Percentiles rank a stretch among this genome's conserved stretches.
Evolutionary conservation across 2,797 vertebrate species (phyloP).

Genomic region (Notamacropus eugenii): DNA sequence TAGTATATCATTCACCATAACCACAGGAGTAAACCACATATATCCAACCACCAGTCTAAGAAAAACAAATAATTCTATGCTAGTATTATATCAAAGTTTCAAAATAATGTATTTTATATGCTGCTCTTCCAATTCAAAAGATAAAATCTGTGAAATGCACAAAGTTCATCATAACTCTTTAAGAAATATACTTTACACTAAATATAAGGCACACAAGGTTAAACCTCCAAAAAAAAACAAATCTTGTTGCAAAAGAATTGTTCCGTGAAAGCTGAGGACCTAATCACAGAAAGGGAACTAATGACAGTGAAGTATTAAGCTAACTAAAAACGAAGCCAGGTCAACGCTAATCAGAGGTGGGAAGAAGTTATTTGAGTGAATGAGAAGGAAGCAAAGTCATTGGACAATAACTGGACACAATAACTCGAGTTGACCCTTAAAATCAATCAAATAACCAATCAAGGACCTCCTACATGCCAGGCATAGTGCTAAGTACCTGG

Average conservation of each 20-base stretch:
- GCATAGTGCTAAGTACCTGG: not conserved
- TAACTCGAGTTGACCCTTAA: not conserved
- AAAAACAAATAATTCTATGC: not conserved
- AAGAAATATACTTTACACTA: not conserved
- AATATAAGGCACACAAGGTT: slow-evolving; percentile 29
- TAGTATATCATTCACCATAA: slow-evolving; percentile 30
- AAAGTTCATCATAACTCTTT: slow-evolving; percentile 25
- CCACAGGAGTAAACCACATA: not conserved
- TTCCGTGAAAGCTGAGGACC: not conserved
- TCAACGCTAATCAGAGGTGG: not conserved
- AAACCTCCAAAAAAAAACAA: not conserved
- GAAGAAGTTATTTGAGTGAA: not conserved
- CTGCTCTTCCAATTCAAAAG: slow-evolving; percentile 17
- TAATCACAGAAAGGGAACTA: not conserved
- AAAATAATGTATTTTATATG: slow-evolving; percentile 17
- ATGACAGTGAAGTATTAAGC: not conserved
- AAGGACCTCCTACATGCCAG: not conserved
- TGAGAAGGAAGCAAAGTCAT: not conserved
- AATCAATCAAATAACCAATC: not conserved
- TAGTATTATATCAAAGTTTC: not conserved
- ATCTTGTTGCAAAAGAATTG: not conserved
- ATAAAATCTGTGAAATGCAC: not conserved
- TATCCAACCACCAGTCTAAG: slow-evolving; percentile 4
- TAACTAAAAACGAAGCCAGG: not conserved
- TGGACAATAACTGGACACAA: not conserved